Evolutionary conservation across 2,888 invertebrate species (phyloP).

Genomic region (Morpho helenor): DNA sequence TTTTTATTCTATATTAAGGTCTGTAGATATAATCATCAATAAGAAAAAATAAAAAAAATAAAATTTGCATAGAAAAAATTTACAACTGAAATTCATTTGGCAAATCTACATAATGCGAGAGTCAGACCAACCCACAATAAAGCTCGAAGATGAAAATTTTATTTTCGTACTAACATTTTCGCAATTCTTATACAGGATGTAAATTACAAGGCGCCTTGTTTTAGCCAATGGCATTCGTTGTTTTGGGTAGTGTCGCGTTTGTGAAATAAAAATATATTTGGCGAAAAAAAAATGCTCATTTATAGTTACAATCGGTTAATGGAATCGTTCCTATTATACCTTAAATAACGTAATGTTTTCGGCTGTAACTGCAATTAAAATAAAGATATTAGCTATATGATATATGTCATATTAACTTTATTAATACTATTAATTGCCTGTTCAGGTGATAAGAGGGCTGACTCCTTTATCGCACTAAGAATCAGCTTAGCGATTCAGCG

Average conservation of each 20-base stretch:
- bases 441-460: too few relatives aligned
- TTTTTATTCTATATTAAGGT: too few relatives aligned
- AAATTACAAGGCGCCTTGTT: slow-evolving; percentile 5
- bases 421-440: too few relatives aligned
- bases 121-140: slow-evolving; percentile 5
- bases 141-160: slow-evolving; percentile 3
- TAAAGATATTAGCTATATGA: too few relatives aligned
- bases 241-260: slow-evolving; percentile 1
- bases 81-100: neutral
- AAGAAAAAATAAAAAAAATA: neutral
- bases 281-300: too few relatives aligned
- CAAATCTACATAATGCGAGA: neutral
- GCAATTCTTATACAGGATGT: slow-evolving; percentile 2
- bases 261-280: neutral
- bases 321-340: too few relatives aligned
- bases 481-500: too few relatives aligned
- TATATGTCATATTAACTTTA: too few relatives aligned
- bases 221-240: slow-evolving; percentile 1
- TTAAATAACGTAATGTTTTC: too few relatives aligned
- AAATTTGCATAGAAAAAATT: neutral
- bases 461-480: too few relatives aligned
- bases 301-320: too few relatives aligned
- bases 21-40: neutral
- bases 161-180: slow-evolving; percentile 5
- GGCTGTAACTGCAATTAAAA: too few relatives aligned